Conservation (phyloP, 2,797 vertebrate genomes). For the Denticeps clupeoides region DNA sequence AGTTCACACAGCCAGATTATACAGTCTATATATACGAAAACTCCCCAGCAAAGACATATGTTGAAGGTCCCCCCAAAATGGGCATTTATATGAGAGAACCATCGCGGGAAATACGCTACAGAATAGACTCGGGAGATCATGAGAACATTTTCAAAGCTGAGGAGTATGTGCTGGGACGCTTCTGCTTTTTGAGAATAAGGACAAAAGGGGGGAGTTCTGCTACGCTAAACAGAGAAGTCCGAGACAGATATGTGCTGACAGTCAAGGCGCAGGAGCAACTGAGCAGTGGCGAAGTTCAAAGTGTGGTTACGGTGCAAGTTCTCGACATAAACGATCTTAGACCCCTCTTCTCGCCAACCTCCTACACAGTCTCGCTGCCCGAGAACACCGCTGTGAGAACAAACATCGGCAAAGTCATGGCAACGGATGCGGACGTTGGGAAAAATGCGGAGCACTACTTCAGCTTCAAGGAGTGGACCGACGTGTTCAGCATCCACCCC, state of each 20-base stretch:
- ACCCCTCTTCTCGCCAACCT: conserved; percentile 72
- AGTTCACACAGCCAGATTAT: conserved; percentile 65
- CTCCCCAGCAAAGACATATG: conserved; percentile 71
- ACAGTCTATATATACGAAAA: conserved; percentile 72
- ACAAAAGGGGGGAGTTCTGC: conserved; percentile 76
- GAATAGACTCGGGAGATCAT: conserved; percentile 71
- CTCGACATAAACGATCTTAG: conserved; percentile 76
- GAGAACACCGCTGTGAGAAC: conserved; percentile 69
- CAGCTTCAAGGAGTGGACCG: conserved; percentile 69
- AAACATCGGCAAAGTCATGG: conserved; percentile 64
- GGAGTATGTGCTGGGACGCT: conserved; percentile 68
- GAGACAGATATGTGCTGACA: conserved; percentile 61
- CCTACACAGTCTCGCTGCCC: conserved; percentile 66
- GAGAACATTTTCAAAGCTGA: conserved; percentile 78
- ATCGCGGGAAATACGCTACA: conserved; percentile 67
- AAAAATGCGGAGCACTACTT: conserved; percentile 78
- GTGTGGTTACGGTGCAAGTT: conserved; percentile 61
- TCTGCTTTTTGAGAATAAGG: conserved; percentile 74
- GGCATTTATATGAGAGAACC: conserved; percentile 60
- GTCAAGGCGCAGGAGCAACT: conserved; percentile 68
- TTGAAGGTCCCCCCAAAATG: conserved; percentile 69
- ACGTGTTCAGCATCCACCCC: conserved; percentile 75
- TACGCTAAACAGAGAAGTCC: conserved; percentile 72
- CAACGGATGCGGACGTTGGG: conserved; percentile 74
- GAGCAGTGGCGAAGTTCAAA: conserved; percentile 55